Conservation (phyloP, 2,113 vertebrate genomes). For the Melanocharis versteri region DNA sequence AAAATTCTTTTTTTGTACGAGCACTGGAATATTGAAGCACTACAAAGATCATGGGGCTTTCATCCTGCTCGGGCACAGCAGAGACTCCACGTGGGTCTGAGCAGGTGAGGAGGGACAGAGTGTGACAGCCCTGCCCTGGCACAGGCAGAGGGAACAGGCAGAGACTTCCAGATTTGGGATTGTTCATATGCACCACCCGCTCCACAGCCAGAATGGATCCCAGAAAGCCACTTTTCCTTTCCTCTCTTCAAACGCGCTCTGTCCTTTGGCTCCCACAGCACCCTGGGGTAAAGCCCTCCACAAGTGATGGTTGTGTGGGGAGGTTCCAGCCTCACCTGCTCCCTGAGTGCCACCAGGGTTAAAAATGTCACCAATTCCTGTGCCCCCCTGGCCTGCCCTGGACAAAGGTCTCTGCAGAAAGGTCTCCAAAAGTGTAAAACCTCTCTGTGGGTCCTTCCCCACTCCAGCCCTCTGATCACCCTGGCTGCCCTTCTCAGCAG, state of each 20-base stretch:
- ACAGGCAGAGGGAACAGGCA: not conserved
- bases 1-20: not conserved
- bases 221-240: not conserved
- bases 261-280: not conserved
- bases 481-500: not conserved
- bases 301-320: not conserved
- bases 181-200: fast-evolving
- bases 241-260: not conserved
- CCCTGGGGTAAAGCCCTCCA: not conserved
- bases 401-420: not conserved
- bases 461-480: not conserved
- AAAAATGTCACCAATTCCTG: not conserved
- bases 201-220: not conserved
- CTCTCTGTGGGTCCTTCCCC: not conserved
- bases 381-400: not conserved
- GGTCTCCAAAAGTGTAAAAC: not conserved
- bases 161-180: not conserved
- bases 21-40: not conserved
- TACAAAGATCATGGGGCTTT: not conserved
- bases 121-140: not conserved
- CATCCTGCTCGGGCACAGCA: not conserved
- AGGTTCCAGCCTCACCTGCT: not conserved
- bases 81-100: not conserved
- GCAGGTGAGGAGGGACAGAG: not conserved
- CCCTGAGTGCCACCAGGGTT: not conserved